Evolutionary conservation across 2,888 invertebrate species (phyloP).

Genomic region (Kuschelorhynchus macadamiae): DNA sequence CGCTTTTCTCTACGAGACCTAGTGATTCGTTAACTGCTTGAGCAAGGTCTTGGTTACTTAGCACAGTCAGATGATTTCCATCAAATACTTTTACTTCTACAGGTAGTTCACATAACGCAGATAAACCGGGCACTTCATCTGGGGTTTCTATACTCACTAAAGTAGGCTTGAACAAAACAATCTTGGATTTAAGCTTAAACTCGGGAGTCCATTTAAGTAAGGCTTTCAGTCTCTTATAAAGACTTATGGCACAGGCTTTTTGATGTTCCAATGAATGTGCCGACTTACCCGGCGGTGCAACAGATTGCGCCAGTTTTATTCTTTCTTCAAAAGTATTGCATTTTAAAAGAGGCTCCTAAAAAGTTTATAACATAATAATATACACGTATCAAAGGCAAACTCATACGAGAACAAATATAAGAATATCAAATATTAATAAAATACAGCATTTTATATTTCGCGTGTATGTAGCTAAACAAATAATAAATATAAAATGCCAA

Average conservation of each 20-base stretch:
- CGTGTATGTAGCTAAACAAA: too few species aligned
- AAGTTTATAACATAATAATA: background rate
- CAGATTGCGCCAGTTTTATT: constrained; percentile 28
- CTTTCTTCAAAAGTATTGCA: constrained; percentile 71
- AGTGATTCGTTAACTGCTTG: constrained; percentile 19
- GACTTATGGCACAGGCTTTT: constrained; percentile 29
- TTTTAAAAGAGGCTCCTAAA: constrained; percentile 68
- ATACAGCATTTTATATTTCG: too few species aligned
- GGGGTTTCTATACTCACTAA: constrained; percentile 42
- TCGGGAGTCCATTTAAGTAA: constrained; percentile 51
- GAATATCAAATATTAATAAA: too few species aligned
- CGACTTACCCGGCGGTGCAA: constrained; percentile 5
- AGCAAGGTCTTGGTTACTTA: constrained; percentile 71
- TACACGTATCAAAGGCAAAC: too few species aligned
- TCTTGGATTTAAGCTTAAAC: constrained; percentile 54
- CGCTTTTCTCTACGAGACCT: background rate
- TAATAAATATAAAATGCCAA: constrained; percentile 1
- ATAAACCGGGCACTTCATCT: constrained; percentile 77
- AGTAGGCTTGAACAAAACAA: constrained; percentile 54
- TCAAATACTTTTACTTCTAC: constrained; percentile 76
- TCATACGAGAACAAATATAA: too few species aligned
- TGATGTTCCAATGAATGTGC: constrained; percentile 31
- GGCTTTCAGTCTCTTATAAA: constrained; percentile 53
- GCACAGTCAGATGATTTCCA: constrained; percentile 80
- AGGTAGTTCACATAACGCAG: constrained; percentile 59